Base-by-base conservation (phyloP, 1,140 invertebrate genomes). In the Papilio aristodemus region DNA sequence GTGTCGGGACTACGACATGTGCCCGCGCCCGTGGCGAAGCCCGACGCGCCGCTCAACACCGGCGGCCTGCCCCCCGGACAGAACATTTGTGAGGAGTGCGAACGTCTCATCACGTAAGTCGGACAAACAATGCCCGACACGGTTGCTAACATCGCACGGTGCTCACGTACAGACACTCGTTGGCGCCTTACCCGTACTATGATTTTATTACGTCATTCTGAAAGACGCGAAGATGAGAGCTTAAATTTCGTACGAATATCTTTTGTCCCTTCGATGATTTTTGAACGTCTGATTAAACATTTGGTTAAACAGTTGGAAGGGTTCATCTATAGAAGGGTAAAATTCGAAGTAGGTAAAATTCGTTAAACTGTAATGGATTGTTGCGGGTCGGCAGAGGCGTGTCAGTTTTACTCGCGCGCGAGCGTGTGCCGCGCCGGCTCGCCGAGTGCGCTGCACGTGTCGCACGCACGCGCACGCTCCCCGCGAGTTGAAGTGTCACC, bases 41-140 rank as follows among this genome's bases (percentile, higher is more conserved):
- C 96, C 60, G 94, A 95, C 86, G 93, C 94, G 70, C 93, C 93
- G 70, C 87, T 93, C 79, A 92, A 93, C 83, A 94, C 94, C 79
- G 93, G 94, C 74, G 94, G 94, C 83, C 92, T 97, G 70, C 95
- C 95, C 76, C 95, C 95, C 71, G 96, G 96, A 85, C 96, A 97
- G 92, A 98, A 98, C 91, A 96, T 97, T 91, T 98, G 97, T 92
- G 95, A 96, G 70, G 97, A 98, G 80, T 98, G 97, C 93, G 97
- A 97, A 91, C 94, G 97, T 86, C 94, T 98, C 81, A 98, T 98
- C 92, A 96, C 97, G 96, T 98, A 96, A 97, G 96, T 97, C 93
- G 77, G 83, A 80, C 81, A 76, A 69, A 69, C 57, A 67, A 68
- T 74, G 82, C 76, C 80, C 89, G 89, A 85, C 89, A 83, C 87